Evolutionary conservation across 2,113 vertebrate genomes (phyloP), one percentile per base, ranked within the genome.

Genomic region (Echinops telfairi): DNA sequence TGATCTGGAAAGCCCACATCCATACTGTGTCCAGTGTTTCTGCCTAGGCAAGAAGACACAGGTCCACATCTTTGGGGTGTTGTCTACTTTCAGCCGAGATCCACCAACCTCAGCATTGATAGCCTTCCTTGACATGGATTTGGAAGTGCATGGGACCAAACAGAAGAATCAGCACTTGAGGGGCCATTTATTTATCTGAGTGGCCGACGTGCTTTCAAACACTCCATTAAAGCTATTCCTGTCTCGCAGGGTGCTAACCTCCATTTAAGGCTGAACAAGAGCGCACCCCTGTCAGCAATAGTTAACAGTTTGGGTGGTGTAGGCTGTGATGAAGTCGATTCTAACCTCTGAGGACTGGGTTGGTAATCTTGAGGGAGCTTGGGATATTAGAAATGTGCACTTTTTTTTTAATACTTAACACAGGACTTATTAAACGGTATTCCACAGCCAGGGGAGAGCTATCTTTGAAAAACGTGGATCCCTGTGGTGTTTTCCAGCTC

Each of bases 181-280:
- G 36, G 83, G 27, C 57, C 84, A 93, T 96, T 95, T 94, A 93
- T 93, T 88, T 92, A 12, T 53, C 47, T 9, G 76, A 94, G 83
- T 92, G 87, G 62, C 75, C 31, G 0, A 36, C 78, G 78, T 89
- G 92, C 60, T 96, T 96, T 95, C 93, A 88, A 92, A 90, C 90
- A 97, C 88, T 96, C 85, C 89, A 38, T 97, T 94, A 96, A 91
- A 90, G 90, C 75, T 79, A 70, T 92, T 94, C 66, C 90, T 43
- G 57, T 96, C 93, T 96, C 80, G 70, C 15, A 15, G 85, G 92
- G 79, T 86, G 88, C 90, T 96, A 83, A 94, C 96, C 94, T 97
- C 76, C 94, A 95, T 86, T 96, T 57, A 88, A 93, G 83, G 38
- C 90, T 83, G 76, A 80, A 88, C 86, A 93, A 23, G 40, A 93